These are phyloP conservation scores for Nycticebus coucang DNA, from an alignment of 2,113 vertebrate genomes.

Conservation along the genomic window DNA sequence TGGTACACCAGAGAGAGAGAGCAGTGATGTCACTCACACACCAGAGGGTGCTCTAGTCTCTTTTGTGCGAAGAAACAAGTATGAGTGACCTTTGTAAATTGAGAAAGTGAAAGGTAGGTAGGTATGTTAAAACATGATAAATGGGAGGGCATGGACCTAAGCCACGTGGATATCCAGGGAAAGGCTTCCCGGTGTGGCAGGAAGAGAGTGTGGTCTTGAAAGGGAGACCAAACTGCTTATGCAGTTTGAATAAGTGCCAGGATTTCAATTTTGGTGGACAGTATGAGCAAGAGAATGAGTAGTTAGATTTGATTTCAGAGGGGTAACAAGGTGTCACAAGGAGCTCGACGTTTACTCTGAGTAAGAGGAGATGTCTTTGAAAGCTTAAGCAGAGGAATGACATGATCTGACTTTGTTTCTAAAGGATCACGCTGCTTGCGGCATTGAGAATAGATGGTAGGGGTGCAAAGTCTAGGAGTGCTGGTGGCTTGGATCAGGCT, in stretches of 20 bases:
- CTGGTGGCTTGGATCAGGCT: not conserved
- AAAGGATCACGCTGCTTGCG: not conserved
- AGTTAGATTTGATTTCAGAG: not conserved
- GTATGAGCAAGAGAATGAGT: not conserved
- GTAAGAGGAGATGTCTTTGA: not conserved
- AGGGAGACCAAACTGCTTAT: not conserved
- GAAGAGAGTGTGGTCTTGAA: not conserved
- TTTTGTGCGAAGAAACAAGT: not conserved
- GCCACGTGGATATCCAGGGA: not conserved
- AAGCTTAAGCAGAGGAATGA: not conserved
- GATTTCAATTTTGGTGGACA: not conserved
- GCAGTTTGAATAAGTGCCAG: not conserved
- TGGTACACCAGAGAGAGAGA: not conserved
- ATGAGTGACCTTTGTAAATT: not conserved
- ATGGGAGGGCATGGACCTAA: not conserved
- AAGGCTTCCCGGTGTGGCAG: rapidly evolving
- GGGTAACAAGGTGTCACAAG: not conserved
- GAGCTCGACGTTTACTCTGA: not conserved
- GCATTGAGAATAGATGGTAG: not conserved
- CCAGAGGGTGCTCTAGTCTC: not conserved
- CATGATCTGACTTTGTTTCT: not conserved
- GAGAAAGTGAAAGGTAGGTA: not conserved
- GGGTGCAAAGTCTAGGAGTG: no score
- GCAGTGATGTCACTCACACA: not conserved
- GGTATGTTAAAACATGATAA: not conserved